A percentile compares a stretch with the other conserved stretches of the same genome.
Evolutionary conservation across 1,140 invertebrate species (phyloP).

Genomic region (Lanistes nyassanus): DNA sequence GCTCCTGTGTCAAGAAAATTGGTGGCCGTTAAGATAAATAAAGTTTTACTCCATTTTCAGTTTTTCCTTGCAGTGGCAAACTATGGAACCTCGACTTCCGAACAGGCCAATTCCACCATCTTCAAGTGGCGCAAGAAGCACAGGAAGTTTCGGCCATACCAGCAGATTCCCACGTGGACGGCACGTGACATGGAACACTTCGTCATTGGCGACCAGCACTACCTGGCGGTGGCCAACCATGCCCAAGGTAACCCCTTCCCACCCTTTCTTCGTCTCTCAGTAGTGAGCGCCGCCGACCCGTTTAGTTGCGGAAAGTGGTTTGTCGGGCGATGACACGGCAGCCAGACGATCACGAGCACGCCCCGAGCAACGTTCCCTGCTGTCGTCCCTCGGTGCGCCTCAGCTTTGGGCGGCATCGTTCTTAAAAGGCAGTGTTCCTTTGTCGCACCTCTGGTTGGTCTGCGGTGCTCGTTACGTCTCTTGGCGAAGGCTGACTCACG

Average conservation of each 20-base stretch:
- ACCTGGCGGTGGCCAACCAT: conserved; percentile 63
- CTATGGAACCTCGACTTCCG: conserved; percentile 46
- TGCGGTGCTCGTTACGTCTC: no score
- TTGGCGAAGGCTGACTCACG: no score
- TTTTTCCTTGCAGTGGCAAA: conserved; percentile 63
- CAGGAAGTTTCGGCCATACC: conserved; percentile 54
- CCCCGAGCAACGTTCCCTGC: no score
- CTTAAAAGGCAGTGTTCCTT: no score
- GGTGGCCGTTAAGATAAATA: conserved; percentile 18
- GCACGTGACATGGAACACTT: conserved; percentile 64
- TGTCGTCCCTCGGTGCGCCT: no score
- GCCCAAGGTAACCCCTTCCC: conserved; percentile 45
- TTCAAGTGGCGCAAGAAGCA: conserved; percentile 56
- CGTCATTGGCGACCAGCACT: conserved; percentile 54
- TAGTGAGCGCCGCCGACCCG: no score
- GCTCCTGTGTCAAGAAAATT: neutral
- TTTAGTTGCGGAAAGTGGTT: no score
- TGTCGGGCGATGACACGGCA: no score
- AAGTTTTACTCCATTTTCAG: conserved; percentile 52
- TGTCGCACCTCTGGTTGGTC: no score
- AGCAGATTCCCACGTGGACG: conserved; percentile 57
- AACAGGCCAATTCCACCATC: conserved; percentile 53
- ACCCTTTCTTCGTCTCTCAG: neutral
- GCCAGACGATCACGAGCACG: no score
- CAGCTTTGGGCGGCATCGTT: no score